A percentile compares a stretch with the other conserved stretches of the same genome.
phyloP scores from a whole-genome alignment of 1,140 invertebrate genomes.

The Orchestia grillus region DNA sequence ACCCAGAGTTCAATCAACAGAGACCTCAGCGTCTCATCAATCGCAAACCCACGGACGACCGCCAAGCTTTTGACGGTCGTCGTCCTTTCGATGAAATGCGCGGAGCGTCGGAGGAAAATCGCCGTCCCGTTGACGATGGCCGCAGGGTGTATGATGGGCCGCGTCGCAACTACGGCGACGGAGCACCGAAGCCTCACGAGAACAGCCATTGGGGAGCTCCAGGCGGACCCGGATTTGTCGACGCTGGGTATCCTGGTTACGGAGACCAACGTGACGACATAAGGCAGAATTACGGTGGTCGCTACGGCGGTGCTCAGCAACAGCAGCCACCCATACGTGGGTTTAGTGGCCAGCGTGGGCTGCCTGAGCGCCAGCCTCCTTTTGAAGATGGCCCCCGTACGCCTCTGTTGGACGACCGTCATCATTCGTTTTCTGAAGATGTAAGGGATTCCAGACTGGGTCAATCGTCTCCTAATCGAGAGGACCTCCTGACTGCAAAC shows the following conservation, averaged over 20 bases:
- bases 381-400: neutral
- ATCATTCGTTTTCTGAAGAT: neutral
- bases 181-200: neutral
- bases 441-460: neutral
- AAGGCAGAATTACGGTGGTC: neutral
- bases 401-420: neutral
- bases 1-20: constrained; percentile 37
- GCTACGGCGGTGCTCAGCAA: neutral
- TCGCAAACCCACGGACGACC: constrained; percentile 30
- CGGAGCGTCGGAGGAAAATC: neutral
- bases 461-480: neutral
- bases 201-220: neutral
- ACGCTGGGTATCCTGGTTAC: neutral
- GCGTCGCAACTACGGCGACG: neutral
- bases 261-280: neutral
- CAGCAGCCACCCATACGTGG: neutral
- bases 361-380: neutral
- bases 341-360: neutral
- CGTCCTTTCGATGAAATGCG: constrained; percentile 35
- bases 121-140: neutral
- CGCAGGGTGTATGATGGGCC: neutral
- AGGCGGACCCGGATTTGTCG: neutral
- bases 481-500: neutral
- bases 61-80: neutral
- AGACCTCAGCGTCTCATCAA: constrained; percentile 16